Evolutionary conservation across 1,140 invertebrate species (phyloP), one percentile per base, ranked within the genome.

Genomic region (Armadillidium nasatum): DNA sequence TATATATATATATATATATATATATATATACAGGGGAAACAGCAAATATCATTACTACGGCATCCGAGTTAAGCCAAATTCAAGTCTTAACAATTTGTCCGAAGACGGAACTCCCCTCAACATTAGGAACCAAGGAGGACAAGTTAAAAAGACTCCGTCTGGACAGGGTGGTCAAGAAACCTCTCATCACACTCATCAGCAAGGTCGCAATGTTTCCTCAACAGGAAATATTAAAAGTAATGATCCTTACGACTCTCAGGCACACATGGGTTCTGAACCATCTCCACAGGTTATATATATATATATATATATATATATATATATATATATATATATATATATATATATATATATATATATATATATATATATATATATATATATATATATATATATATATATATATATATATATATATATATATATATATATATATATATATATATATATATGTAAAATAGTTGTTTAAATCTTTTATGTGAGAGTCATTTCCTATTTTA

Each of bases 11-110:
- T n/a, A n/a, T n/a, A n/a, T n/a, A n/a, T n/a, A n/a, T n/a, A n/a
- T n/a, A n/a, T n/a, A n/a, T n/a, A n/a, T n/a, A n/a, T n/a, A n/a
- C n/a, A n/a, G n/a, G n/a, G n/a, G n/a, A n/a, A n/a, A n/a, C n/a
- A n/a, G n/a, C n/a, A n/a, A n/a, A n/a, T 99, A 99, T 85, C 97
- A 99, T 87, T 99, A 99, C 86, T 99, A 99, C 87, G 97, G 97
- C n/a, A 98, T 99, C 78, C 88, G 96, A 69, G 92, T 98, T 7
- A 98, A 98, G 86, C 93, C 94, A 0, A 90, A 89, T 77, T 96
- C 94, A 0, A 87, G 90, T 9, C 83, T 96, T 44, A 91, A 91
- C 79, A 85, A 87, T 79, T 82, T 88, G n/a, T 85, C 85, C 54
- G 87, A 88, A 81, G 90, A 92, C 75, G 85, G 85, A 54, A 50